Evolutionary conservation across 35 echinoderm and acorn worm species (phyloP), one percentile per base, ranked within the genome.

Genomic region (Eucidaris tribuloides): DNA sequence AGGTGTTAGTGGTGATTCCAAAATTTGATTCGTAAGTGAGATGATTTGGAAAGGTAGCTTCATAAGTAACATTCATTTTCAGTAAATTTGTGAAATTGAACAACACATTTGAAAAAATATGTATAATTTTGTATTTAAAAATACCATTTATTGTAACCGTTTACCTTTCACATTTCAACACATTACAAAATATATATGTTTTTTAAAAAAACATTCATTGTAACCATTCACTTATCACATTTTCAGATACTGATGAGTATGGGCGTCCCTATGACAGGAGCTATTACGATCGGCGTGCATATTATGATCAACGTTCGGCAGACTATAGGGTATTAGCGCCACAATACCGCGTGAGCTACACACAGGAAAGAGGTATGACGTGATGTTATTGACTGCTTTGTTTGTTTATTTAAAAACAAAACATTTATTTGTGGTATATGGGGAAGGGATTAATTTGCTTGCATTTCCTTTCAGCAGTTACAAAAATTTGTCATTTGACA

Each of bases 191-290:
- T 52, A 9, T 9, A 11, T 9, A n/a, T n/a, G 9, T 52, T 52
- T 0, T 43, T 38, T n/a, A n/a, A n/a, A n/a, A n/a, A n/a, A n/a
- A n/a, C n/a, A n/a, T n/a, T n/a, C n/a, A n/a, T n/a, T n/a, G n/a
- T n/a, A n/a, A n/a, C n/a, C n/a, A n/a, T n/a, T n/a, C n/a, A n/a
- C n/a, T n/a, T n/a, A n/a, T n/a, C n/a, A n/a, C 23, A 76, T 39
- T 20, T 59, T 7, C 63, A 84, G 82, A 63, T 48, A 44, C 35
- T 1, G 82, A 84, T 71, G 82, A 63, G 27, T 84, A 84, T 70
- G 82, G 82, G 24, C 60, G 82, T 22, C 82, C 82, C 4, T 84
- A 84, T 48, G 82, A 84, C 63, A 84, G 61, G 71, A 60, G 64
- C 20, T 46, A 63, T 46, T 62, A 83, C 9, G 82, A 84, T 20